phyloP scores from a whole-genome alignment of 2,113 vertebrate species.

The Mustela nigripes region DNA sequence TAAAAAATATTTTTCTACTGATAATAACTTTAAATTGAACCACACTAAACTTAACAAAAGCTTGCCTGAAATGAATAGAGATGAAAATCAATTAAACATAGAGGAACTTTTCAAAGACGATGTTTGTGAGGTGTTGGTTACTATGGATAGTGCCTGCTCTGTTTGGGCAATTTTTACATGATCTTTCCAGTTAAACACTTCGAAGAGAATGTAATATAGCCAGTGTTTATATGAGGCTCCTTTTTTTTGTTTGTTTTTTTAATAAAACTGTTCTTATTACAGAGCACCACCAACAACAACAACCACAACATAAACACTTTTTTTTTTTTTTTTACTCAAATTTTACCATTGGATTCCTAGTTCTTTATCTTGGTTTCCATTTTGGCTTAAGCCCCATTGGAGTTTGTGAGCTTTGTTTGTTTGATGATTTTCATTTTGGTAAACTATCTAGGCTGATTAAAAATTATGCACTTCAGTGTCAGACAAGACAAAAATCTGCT shows the following conservation, averaged over 20 bases:
- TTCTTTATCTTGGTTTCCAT: not conserved
- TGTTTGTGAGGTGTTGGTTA: not conserved
- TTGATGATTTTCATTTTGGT: not conserved
- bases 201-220: not conserved
- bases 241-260: not conserved
- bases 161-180: not conserved
- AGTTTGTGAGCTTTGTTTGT: not conserved
- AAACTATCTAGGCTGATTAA: not conserved
- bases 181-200: not conserved
- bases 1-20: not conserved
- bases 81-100: not conserved
- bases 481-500: not conserved
- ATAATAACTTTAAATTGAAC: not conserved
- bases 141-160: not conserved
- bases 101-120: not conserved
- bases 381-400: not conserved
- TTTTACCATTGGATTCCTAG: not conserved
- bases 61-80: constrained; percentile 39
- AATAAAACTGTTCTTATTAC: not conserved
- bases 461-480: not conserved
- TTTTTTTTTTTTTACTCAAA: not conserved
- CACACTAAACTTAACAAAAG: not conserved
- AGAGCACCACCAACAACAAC: too few relatives aligned
- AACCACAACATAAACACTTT: not conserved
- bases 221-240: not conserved